Evolutionary conservation across 2,888 invertebrate species (phyloP).

Genomic region (Agrochola litura): DNA sequence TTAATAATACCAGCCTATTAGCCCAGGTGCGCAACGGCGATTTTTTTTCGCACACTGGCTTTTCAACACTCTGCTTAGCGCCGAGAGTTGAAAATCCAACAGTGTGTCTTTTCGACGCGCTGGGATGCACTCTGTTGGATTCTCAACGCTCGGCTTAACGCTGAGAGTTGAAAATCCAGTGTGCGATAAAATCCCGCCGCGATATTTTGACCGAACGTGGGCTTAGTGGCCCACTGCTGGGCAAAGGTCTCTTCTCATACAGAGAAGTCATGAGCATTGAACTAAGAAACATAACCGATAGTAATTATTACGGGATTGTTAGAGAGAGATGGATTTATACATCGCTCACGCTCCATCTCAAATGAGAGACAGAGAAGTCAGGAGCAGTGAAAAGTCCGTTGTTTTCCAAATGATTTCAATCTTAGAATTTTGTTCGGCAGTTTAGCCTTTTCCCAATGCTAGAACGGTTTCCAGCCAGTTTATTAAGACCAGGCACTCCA

Average conservation of each 20-base stretch:
- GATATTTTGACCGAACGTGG: no score
- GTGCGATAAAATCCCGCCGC: no score
- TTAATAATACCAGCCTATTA: background rate
- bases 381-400: no score
- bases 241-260: background rate
- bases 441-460: background rate
- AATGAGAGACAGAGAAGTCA: background rate
- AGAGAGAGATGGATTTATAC: background rate
- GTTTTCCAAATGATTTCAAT: background rate
- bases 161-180: no score
- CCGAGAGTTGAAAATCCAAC: no score
- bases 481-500: no score
- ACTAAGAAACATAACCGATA: background rate
- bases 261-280: background rate
- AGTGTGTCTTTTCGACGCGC: no score
- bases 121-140: no score
- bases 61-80: no score
- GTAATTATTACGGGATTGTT: background rate
- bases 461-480: background rate
- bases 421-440: background rate
- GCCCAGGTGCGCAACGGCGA: no score
- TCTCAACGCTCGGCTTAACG: no score
- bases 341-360: background rate
- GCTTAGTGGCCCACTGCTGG: background rate
- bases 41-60: no score